Evolutionary conservation across 2,797 vertebrate species (phyloP).

Genomic region (Acrossocheilus fasciatus): DNA sequence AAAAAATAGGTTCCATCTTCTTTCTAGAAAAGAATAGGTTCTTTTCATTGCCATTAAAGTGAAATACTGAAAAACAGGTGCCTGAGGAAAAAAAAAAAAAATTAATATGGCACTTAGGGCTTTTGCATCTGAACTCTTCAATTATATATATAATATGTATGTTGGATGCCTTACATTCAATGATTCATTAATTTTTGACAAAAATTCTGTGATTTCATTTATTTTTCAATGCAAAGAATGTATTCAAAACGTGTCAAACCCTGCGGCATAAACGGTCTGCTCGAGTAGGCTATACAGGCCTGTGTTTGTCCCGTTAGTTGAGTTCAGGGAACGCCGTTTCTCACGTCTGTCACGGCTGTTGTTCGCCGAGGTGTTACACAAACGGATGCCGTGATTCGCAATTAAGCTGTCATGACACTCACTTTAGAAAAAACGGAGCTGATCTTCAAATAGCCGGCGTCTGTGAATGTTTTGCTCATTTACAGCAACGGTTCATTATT

Average conservation of each 20-base stretch:
- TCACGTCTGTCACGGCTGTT: neutral
- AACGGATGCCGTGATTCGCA: neutral
- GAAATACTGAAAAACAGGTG: too few species aligned
- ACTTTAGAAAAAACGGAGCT: constrained; percentile 63
- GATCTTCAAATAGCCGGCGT: constrained; percentile 65
- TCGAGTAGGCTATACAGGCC: neutral
- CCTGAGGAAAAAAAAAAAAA: too few species aligned
- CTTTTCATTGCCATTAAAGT: too few species aligned
- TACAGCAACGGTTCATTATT: constrained; percentile 38
- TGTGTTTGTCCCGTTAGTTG: neutral
- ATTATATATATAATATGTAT: too few species aligned
- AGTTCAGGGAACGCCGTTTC: neutral
- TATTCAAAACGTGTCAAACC: neutral
- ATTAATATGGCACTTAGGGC: too few species aligned
- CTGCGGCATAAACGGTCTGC: neutral
- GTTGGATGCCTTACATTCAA: neutral
- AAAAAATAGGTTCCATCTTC: too few species aligned
- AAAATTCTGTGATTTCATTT: neutral
- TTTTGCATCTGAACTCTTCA: too few species aligned
- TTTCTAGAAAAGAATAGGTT: too few species aligned
- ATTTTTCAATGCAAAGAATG: neutral
- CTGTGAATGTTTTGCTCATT: constrained; percentile 67
- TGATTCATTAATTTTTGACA: neutral
- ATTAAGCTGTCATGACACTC: constrained; percentile 37
- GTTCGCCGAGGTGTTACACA: constrained; percentile 25